phyloP scores from a whole-genome alignment of 2,113 vertebrate genomes.

The Notarius quadriscutis region DNA sequence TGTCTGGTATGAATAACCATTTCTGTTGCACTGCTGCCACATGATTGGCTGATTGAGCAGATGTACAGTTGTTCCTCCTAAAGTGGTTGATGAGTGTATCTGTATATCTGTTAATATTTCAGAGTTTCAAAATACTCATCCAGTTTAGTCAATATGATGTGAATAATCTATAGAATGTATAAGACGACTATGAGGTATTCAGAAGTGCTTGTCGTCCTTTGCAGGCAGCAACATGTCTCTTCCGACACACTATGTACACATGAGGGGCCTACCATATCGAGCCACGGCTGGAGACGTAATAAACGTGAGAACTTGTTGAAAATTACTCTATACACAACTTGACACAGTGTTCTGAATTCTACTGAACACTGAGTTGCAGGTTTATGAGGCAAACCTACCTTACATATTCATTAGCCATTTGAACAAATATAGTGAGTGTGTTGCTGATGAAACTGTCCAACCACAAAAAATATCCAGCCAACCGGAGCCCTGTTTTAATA shows the following conservation, averaged over 20 bases:
- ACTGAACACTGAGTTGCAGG: background rate
- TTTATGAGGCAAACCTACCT: background rate
- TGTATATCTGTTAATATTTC: background rate
- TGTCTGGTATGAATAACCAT: background rate
- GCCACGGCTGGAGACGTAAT: constrained; percentile 81
- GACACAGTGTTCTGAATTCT: background rate
- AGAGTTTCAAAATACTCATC: background rate
- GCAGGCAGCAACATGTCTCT: constrained; percentile 5
- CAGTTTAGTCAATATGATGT: background rate
- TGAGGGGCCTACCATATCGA: constrained; percentile 85
- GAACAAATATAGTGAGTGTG: background rate
- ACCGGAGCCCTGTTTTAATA: background rate
- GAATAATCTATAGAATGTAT: background rate
- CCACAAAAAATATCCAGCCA: background rate
- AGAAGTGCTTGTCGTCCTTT: background rate
- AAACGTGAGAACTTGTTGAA: constrained; percentile 66
- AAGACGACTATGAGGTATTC: background rate
- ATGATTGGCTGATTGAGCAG: background rate
- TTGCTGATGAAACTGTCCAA: background rate
- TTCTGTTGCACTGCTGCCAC: background rate
- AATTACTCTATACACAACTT: background rate
- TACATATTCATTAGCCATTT: background rate
- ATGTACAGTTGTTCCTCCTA: background rate
- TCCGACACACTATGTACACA: constrained; percentile 72
- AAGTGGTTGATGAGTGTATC: background rate